Percentiles rank a stretch among this genome's conserved stretches.
Conservation (phyloP, 2,113 vertebrate genomes). For the Shinisaurus crocodilurus region DNA sequence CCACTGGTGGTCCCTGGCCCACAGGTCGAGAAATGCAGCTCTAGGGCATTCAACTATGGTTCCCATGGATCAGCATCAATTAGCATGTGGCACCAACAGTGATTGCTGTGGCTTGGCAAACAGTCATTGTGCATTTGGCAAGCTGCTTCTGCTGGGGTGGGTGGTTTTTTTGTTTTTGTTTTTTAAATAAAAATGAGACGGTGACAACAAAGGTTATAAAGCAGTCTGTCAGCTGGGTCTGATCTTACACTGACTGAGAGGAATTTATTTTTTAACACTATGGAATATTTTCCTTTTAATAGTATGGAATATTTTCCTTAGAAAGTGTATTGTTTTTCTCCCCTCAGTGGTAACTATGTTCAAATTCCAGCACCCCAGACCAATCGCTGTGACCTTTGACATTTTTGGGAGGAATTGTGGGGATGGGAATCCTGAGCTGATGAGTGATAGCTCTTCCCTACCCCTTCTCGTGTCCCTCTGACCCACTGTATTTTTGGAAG, state of each 20-base stretch:
- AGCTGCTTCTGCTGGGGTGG: conserved; percentile 31
- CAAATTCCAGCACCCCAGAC: conserved; percentile 51
- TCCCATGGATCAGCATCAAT: not conserved
- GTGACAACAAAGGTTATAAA: conserved; percentile 16
- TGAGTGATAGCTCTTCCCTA: conserved; percentile 68
- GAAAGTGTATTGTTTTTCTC: conserved; percentile 28
- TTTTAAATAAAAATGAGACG: conserved; percentile 30
- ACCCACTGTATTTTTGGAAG: conserved; percentile 74
- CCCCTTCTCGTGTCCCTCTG: conserved; percentile 44
- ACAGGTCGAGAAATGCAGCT: not conserved
- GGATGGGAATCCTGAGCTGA: conserved; percentile 63
- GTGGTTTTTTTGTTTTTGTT: no score
- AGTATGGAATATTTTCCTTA: conserved; percentile 55
- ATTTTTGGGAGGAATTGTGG: conserved; percentile 56
- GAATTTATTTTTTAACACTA: conserved; percentile 52
- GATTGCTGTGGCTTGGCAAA: conserved; percentile 26
- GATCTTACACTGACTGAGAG: not conserved
- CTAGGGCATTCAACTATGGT: rapidly evolving
- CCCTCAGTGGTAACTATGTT: conserved; percentile 45
- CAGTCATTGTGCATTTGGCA: conserved; percentile 41
- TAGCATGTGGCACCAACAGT: not conserved
- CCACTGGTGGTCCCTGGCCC: no score
- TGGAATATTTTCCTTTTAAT: conserved; percentile 52
- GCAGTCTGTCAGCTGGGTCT: conserved; percentile 44
- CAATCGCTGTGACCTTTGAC: conserved; percentile 65